These are phyloP conservation scores for Halictus quadricinctus DNA, from an alignment of 2,888 invertebrate species.

Conservation along the genomic window DNA sequence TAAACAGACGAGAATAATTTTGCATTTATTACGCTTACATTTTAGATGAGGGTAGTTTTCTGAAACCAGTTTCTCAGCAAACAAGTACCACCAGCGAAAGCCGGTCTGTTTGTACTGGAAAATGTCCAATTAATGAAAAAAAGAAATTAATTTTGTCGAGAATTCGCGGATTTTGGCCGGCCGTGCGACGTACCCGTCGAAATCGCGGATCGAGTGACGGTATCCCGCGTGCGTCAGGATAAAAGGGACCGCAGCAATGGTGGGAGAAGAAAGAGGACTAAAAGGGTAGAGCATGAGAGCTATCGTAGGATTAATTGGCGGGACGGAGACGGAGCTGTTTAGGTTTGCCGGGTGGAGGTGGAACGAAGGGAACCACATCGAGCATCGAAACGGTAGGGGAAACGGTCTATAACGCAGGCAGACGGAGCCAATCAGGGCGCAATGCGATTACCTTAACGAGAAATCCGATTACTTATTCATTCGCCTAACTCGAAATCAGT, in stretches of 20 bases:
- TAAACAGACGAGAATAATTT: too few relatives aligned
- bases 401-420: slow-evolving; percentile 76
- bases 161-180: background rate
- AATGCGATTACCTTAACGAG: slow-evolving; percentile 83
- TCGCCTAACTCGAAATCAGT: slow-evolving; percentile 83
- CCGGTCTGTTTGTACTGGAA: background rate
- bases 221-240: slow-evolving; percentile 13
- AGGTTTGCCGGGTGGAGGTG: slow-evolving; percentile 6
- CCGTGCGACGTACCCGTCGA: background rate
- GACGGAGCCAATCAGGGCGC: slow-evolving; percentile 81
- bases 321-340: slow-evolving; percentile 30
- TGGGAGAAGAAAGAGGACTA: background rate
- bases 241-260: background rate
- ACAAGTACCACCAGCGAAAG: background rate
- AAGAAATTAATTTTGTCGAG: background rate
- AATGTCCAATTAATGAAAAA: background rate
- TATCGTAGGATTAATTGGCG: slow-evolving; percentile 27
- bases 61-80: too few relatives aligned
- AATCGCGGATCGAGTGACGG: slow-evolving; percentile 22
- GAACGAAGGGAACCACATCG: slow-evolving; percentile 33
- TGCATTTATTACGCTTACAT: too few relatives aligned
- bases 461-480: slow-evolving; percentile 83
- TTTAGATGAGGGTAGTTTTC: too few relatives aligned
- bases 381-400: slow-evolving; percentile 50
- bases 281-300: too few relatives aligned